A percentile compares a stretch with the other conserved stretches of the same genome.
phyloP scores from a whole-genome alignment of 2,888 invertebrate genomes.

The Teleogryllus oceanicus region DNA sequence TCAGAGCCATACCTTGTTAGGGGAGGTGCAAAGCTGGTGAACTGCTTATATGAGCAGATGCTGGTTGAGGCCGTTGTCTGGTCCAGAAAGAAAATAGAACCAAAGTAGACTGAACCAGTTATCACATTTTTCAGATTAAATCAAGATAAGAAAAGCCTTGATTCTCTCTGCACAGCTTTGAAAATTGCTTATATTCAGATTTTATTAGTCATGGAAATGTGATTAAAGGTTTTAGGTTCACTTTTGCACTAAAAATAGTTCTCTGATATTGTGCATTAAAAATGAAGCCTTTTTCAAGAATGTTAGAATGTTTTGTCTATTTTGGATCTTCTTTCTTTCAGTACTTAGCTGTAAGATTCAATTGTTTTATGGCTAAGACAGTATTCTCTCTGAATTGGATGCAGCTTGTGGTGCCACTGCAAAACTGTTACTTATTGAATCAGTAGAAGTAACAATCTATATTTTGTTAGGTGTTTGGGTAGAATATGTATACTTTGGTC shows the following conservation, averaged over 20 bases:
- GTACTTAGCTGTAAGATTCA: background rate
- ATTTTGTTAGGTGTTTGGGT: constrained; percentile 6
- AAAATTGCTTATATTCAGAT: background rate
- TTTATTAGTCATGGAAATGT: background rate
- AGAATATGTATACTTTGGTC: constrained; percentile 3
- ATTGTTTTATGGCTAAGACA: background rate
- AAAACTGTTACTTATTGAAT: constrained; percentile 8
- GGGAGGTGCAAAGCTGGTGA: background rate
- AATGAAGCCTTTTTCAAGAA: background rate
- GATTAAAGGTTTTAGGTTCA: constrained; percentile 6
- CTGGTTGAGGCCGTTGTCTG: background rate
- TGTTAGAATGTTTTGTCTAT: background rate
- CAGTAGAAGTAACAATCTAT: constrained; percentile 6
- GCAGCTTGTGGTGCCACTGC: constrained; percentile 7
- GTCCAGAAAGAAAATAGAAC: constrained; percentile 18
- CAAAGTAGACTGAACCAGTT: constrained; percentile 1
- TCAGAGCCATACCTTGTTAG: constrained; percentile 6
- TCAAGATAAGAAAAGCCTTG: background rate
- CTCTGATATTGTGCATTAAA: background rate
- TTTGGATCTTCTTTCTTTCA: background rate
- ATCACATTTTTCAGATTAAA: background rate
- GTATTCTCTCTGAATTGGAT: constrained; percentile 1
- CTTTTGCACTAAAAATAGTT: background rate
- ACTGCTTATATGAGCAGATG: background rate
- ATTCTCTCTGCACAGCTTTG: background rate